Evolutionary conservation across 2,797 vertebrate genomes (phyloP), one percentile per base, ranked within the genome.

Genomic region (Parauchenoglanis ngamensis): DNA sequence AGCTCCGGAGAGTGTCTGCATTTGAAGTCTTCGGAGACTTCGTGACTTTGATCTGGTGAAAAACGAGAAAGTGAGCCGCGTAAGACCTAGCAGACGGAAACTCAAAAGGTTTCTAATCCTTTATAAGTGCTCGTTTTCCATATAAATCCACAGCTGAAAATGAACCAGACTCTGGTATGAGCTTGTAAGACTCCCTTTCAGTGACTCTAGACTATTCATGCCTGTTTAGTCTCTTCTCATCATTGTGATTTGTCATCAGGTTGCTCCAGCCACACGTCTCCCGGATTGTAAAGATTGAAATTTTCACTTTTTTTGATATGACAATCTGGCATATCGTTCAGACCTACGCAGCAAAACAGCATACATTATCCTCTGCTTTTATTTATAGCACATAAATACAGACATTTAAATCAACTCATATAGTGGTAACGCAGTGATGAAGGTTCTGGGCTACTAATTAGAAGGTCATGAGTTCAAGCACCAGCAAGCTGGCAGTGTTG

Each of bases 31-130:
- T 87, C 61, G 6, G 86, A 87, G 87, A 90, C 87, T 87, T 86
- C 35, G 56, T 54, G 25, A 84, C 89, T 86, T 90, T 90, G 87
- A 89, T 89, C 84, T 89, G 54, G 40, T 46, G 84, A 85, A 89
- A 88, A 88, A 90, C 67, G 80, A 88, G 75, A 83, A 87, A 85
- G 85, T 85, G 79, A 89, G 79, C 78, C 52, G 63, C 25, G 28
- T 86, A 86, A 81, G 78, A 23, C n/a, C 85, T 57, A 79, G 56
- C 88, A 80, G 76, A 81, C 85, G 84, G 87, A 84, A 88, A 84
- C 85, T 88, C 88, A 87, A 88, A 89, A 84, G 77, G 17, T 70
- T 88, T 80, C 75, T 87, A 89, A 90, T 91, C 85, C 84, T 68
- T 86, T 83, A 46, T 86, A 87, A 87, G 28, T 68, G 49, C 78